Conservation (phyloP, 2,113 vertebrate species). For the Stegostoma tigrinum region DNA sequence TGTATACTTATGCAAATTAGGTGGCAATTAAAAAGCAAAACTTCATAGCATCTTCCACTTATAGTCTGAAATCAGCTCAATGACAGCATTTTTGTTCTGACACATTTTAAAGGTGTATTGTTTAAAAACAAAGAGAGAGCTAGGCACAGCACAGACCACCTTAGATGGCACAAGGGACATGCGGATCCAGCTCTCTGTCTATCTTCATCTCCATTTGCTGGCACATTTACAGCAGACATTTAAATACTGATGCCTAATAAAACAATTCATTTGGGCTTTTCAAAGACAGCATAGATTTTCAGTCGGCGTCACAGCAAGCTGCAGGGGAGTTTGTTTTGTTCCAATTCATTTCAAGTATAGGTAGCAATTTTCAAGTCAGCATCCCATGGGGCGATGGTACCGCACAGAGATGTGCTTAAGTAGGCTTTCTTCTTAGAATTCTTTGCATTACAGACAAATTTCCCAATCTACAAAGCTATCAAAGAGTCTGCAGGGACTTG, state of each 20-base stretch:
- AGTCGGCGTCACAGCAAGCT: slow-evolving; percentile 24
- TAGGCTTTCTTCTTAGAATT: slow-evolving; percentile 37
- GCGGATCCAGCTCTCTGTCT: slow-evolving; percentile 17
- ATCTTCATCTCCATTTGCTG: slow-evolving; percentile 37
- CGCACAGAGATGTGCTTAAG: slow-evolving; percentile 34
- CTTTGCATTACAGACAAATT: slow-evolving; percentile 38
- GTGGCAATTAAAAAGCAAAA: slow-evolving; percentile 74
- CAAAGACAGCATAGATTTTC: slow-evolving; percentile 10
- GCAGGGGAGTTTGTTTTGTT: slow-evolving; percentile 33
- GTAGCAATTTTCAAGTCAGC: slow-evolving; percentile 34
- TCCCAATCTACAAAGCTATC: slow-evolving; percentile 38
- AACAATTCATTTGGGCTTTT: slow-evolving; percentile 38
- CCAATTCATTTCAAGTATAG: slow-evolving; percentile 35
- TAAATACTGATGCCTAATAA: slow-evolving; percentile 38
- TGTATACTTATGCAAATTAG: slow-evolving; percentile 79
- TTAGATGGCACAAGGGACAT: slow-evolving; percentile 1
- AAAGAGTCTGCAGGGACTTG: slow-evolving; percentile 28
- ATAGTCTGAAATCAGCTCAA: slow-evolving; percentile 21
- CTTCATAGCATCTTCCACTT: slow-evolving; percentile 41
- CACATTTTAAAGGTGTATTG: slow-evolving; percentile 27
- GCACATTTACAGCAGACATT: slow-evolving; percentile 36
- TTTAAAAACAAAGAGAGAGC: slow-evolving; percentile 28
- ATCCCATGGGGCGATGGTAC: slow-evolving; percentile 29
- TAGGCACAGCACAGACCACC: slow-evolving; percentile 14
- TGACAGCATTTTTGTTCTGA: slow-evolving; percentile 22